phyloP scores from a whole-genome alignment of 2,797 vertebrate species.

The Acestrorhynchus altus region DNA sequence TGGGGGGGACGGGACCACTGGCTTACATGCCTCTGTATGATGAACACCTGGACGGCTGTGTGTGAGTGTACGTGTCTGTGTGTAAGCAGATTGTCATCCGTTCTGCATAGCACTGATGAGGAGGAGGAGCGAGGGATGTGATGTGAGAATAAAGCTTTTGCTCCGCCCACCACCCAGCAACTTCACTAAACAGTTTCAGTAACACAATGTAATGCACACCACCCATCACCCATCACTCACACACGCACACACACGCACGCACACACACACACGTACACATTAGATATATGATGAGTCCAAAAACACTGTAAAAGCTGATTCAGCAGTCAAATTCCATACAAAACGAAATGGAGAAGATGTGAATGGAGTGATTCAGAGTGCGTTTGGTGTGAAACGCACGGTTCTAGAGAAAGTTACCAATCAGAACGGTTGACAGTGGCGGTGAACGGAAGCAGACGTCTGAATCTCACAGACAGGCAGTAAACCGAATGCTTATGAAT shows the following conservation, averaged over 20 bases:
- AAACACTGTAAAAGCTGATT: slow-evolving; percentile 4
- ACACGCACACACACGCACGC: not conserved
- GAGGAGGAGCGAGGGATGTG: slow-evolving; percentile 11
- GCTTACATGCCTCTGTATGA: not conserved
- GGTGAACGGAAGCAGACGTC: too few species aligned
- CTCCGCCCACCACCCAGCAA: slow-evolving; percentile 11
- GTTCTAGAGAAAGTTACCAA: too few species aligned
- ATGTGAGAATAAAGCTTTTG: slow-evolving; percentile 48
- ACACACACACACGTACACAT: slow-evolving; percentile 58
- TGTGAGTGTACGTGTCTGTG: too few species aligned
- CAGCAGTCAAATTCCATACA: not conserved
- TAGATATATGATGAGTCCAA: too few species aligned
- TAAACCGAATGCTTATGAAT: not conserved
- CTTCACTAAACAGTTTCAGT: not conserved
- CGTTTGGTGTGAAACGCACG: too few species aligned
- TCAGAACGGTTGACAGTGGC: not conserved
- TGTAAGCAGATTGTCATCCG: slow-evolving; percentile 32
- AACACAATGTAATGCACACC: not conserved
- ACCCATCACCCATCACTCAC: not conserved
- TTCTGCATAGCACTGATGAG: slow-evolving; percentile 47
- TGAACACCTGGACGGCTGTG: not conserved
- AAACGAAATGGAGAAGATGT: not conserved
- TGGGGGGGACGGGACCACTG: not conserved
- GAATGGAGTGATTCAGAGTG: not conserved
- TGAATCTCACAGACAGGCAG: too few species aligned